Percentiles rank a stretch among this genome's conserved stretches.
These are phyloP conservation scores for Pangasius sanitwongsei DNA, from an alignment of 2,797 vertebrate genomes.

Conservation along the genomic window DNA sequence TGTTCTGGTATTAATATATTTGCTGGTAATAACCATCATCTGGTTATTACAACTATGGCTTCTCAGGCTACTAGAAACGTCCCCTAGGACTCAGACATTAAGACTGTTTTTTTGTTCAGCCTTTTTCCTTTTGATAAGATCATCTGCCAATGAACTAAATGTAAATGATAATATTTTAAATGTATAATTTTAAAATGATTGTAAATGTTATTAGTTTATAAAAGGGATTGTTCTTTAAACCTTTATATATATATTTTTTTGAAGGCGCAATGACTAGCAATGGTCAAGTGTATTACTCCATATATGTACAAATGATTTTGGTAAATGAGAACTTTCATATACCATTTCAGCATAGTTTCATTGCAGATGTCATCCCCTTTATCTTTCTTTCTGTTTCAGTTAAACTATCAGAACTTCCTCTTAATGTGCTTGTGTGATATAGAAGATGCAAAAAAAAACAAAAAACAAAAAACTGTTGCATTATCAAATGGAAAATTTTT, in stretches of 20 bases:
- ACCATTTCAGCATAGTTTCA: not conserved
- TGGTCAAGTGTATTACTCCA: not conserved
- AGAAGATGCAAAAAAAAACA: not conserved
- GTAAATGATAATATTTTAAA: not conserved
- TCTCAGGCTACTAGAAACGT: not conserved
- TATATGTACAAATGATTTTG: not conserved
- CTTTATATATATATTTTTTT: too few species aligned
- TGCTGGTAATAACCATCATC: not conserved
- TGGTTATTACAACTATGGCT: not conserved
- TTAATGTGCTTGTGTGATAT: not conserved
- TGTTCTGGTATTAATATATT: not conserved
- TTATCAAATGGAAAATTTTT: constrained; percentile 20
- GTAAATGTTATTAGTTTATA: not conserved
- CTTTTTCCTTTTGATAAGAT: not conserved
- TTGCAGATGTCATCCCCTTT: not conserved
- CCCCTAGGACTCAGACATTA: not conserved
- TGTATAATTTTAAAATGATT: not conserved
- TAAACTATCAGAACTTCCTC: not conserved
- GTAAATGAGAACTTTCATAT: not conserved
- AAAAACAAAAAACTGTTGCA: not conserved
- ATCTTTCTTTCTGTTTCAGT: constrained; percentile 11
- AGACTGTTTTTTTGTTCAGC: not conserved
- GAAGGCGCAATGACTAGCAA: not conserved
- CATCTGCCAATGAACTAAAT: not conserved
- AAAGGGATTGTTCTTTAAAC: not conserved